phyloP scores from a whole-genome alignment of 64 coral and sea anemone genomes.

The Montipora cactus region DNA sequence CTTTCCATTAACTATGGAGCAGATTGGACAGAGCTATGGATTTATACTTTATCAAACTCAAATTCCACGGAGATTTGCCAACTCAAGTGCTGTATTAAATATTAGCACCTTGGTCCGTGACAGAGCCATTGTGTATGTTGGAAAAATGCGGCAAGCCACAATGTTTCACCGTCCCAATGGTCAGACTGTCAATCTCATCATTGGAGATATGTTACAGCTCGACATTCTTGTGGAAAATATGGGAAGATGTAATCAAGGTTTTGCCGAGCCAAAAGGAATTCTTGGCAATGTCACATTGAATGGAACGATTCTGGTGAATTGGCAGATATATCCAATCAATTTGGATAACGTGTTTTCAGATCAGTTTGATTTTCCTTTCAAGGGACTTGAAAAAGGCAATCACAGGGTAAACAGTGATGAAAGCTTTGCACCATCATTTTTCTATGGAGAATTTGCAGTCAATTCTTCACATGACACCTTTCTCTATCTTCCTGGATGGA shows the following conservation, averaged over 20 bases:
- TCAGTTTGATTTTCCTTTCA: not conserved
- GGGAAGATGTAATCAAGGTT: slow-evolving; percentile 72
- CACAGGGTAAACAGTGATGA: not conserved
- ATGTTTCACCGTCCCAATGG: slow-evolving; percentile 48
- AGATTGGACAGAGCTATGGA: slow-evolving; percentile 91
- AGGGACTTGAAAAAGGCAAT: not conserved
- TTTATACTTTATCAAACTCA: slow-evolving; percentile 85
- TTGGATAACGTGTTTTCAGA: slow-evolving; percentile 33
- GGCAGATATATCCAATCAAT: slow-evolving; percentile 82
- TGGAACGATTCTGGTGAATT: slow-evolving; percentile 43
- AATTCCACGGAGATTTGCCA: slow-evolving; percentile 55
- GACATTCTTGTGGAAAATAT: slow-evolving; percentile 88
- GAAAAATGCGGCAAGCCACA: slow-evolving; percentile 68
- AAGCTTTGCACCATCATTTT: slow-evolving; percentile 83
- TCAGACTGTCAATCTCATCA: slow-evolving; percentile 35
- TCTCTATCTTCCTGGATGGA: slow-evolving; percentile 80
- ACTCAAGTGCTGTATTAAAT: slow-evolving; percentile 53
- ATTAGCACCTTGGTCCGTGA: slow-evolving; percentile 80
- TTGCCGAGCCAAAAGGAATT: slow-evolving; percentile 88
- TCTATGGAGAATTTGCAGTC: slow-evolving; percentile 74
- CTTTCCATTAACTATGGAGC: slow-evolving; percentile 89
- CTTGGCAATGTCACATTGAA: slow-evolving; percentile 76
- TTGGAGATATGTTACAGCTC: slow-evolving; percentile 47
- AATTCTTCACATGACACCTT: slow-evolving; percentile 68
- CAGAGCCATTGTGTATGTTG: slow-evolving; percentile 89